Base-by-base conservation (phyloP, 1,140 invertebrate species). In the Arctopsyche grandis region DNA sequence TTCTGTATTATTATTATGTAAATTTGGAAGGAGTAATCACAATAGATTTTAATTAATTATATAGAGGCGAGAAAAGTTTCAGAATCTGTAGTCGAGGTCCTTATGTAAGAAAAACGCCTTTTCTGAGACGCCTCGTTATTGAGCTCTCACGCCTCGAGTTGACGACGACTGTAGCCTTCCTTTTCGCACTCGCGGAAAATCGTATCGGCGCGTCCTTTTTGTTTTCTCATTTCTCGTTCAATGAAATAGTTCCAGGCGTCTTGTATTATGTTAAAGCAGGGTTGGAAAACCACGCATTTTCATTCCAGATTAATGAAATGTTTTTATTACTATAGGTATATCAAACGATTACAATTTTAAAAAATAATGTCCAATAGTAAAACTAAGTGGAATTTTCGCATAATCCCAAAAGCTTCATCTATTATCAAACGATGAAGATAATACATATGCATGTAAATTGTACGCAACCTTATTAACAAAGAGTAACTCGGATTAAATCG, bases 61-160 rank as follows among this genome's bases (percentile, higher is more conserved):
- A 44, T n/a, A n/a, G n/a, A n/a, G n/a, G 38, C 0, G 16, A n/a
- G n/a, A 56, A 74, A 58, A 21, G 29, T 63, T 76, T 63, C 7
- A 44, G 74, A 76, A 76, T 1, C 43, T 12, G 44, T 56, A 22
- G 19, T n/a, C 22, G 44, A 69, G 74, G 76, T 82, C 76, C 78
- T 82, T 78, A 78, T 82, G 77, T 71, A 80, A 82, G 81, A 82
- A 78, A 82, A 82, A 82, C 81, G 83, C 85, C 87, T 86, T 87
- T 86, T 86, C 85, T 88, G 87, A 87, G 88, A 84, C 85, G 85
- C 83, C 87, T 89, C 88, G 87, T 89, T 89, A 89, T 89, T 88
- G 86, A 88, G 84, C 88, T 88, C 88, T 89, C 87, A 89, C 87
- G 86, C 86, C 84, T 81, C 70, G 78, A 82, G 81, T 80, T 82